Evolutionary conservation across 2,888 invertebrate species (phyloP), one percentile per base, ranked within the genome.

Genomic region (Drosophila pseudotalamancana): DNA sequence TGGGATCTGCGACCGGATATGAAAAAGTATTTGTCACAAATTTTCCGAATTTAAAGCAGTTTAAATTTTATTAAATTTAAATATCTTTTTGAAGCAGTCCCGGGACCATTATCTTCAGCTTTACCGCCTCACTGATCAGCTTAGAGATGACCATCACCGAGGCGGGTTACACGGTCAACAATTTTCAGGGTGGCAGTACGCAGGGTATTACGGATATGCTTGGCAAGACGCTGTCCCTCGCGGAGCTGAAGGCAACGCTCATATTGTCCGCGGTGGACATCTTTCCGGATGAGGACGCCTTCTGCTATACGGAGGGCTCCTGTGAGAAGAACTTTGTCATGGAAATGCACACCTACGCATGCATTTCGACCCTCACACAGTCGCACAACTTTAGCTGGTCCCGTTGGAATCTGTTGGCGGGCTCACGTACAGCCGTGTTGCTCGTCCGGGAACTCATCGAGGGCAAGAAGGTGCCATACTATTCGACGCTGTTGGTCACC

Each of bases 381-480:
- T 93, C 95, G 9, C 96, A 95, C 87, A 95, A 95, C 89, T 97
- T 97, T 80, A 94, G 95, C 21, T 97, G 96, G 96, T 96, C 95
- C 57, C 93, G 95, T 89, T 96, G 94, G 94, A 94, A 94, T 80
- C 90, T 93, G 0, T 88, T 93, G 45, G 93, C 93, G 0, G 93
- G 92, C 4, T 90, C 91, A 11, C 86, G 92, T 1, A 91, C 90
- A 0, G 91, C 90, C 2, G 90, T 92, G 0, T 60, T 92, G 4
- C 65, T 92, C 5, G 79, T 91, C 39, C 79, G 92, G 14, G 92
- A 92, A 59, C 67, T 92, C 8, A 70, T 90, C 5, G 91, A 91
- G 53, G 89, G 90, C 43, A 90, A 90, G 53, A 92, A 92, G 72
- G 84, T 89, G 81, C 92, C 92, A 1, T 90, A 90, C 62, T 90